phyloP scores from a whole-genome alignment of 1,140 invertebrate genomes.

The Anastatus disparis region DNA sequence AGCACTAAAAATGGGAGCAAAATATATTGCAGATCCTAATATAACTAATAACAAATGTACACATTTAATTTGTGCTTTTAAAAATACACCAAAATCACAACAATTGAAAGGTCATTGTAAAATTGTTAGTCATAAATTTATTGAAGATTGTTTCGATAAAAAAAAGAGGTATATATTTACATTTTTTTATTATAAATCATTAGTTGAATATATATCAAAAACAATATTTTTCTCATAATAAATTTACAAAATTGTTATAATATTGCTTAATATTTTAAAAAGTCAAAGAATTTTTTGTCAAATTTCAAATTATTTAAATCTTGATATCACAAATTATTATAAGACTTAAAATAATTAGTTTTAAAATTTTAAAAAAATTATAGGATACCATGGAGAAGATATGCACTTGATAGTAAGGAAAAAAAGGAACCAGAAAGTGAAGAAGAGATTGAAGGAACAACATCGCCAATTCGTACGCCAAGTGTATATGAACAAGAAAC shows the following conservation, averaged over 20 bases:
- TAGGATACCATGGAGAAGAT: constrained; percentile 62
- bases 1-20: constrained; percentile 62
- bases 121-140: constrained; percentile 59
- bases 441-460: constrained; percentile 57
- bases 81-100: constrained; percentile 62
- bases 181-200: constrained; percentile 20
- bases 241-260: no score
- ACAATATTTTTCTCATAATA: no score
- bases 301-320: no score
- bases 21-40: constrained; percentile 60
- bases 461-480: constrained; percentile 33
- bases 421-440: constrained; percentile 58
- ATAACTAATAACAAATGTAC: constrained; percentile 58
- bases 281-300: no score
- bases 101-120: constrained; percentile 56
- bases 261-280: no score
- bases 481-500: constrained; percentile 56
- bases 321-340: no score
- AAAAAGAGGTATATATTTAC: constrained; percentile 58
- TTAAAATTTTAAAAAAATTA: constrained; percentile 31
- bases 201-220: no score
- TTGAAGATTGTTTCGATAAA: constrained; percentile 60
- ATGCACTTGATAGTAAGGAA: constrained; percentile 55
- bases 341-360: constrained; percentile 10
- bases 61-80: constrained; percentile 63